Evolutionary conservation across 2,888 invertebrate species (phyloP).

Genomic region (Oscheius myriophilus): DNA sequence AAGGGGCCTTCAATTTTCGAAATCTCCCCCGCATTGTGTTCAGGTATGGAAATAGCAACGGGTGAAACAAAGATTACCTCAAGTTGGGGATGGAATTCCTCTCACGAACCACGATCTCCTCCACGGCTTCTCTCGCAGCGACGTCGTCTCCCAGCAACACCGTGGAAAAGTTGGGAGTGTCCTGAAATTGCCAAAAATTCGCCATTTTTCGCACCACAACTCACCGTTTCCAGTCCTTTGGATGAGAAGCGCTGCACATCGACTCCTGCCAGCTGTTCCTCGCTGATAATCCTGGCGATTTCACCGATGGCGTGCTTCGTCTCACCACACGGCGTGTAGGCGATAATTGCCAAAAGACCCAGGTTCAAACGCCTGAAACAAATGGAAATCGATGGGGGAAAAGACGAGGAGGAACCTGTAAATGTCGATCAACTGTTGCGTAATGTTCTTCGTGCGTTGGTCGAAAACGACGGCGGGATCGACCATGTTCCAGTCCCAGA

Average conservation of each 20-base stretch:
- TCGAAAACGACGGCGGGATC: conserved; percentile 44
- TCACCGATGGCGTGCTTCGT: conserved; percentile 38
- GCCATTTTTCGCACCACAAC: no score
- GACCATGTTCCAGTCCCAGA: conserved; percentile 55
- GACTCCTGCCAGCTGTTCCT: conserved; percentile 18
- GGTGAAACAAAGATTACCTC: no score
- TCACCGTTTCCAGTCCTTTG: conserved; percentile 38
- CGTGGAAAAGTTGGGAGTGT: conserved; percentile 43
- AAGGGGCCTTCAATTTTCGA: not conserved
- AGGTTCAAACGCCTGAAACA: conserved; percentile 35
- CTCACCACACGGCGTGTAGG: conserved; percentile 46
- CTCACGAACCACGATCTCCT: conserved; percentile 34
- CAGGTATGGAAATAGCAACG: no score
- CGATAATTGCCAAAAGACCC: conserved; percentile 36
- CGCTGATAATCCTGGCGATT: conserved; percentile 33
- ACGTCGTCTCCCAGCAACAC: conserved; percentile 37
- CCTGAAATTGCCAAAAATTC: conserved; percentile 18
- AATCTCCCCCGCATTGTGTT: no score
- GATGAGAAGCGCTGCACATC: conserved; percentile 39
- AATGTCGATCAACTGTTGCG: conserved; percentile 31
- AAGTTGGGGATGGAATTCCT: conserved; percentile 39
- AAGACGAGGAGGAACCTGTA: conserved; percentile 22
- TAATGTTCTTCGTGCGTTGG: conserved; percentile 38
- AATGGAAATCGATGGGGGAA: not conserved
- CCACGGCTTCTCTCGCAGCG: conserved; percentile 28